These are phyloP conservation scores for Ptychodera flava DNA, from an alignment of 35 echinoderm and acorn worm genomes.

Conservation along the genomic window DNA sequence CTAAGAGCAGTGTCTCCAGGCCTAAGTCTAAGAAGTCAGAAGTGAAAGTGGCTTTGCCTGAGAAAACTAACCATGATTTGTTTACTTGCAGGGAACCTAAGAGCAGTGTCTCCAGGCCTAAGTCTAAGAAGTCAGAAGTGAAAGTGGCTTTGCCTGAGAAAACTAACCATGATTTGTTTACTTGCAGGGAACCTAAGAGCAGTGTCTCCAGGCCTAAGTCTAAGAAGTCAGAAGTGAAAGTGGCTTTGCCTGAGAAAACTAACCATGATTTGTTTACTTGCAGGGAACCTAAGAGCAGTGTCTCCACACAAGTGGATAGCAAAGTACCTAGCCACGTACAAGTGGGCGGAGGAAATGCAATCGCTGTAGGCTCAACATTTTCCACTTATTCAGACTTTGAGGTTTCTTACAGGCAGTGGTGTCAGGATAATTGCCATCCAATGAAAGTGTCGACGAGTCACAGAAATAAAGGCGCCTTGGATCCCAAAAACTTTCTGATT, in stretches of 20 bases:
- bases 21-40: not conserved
- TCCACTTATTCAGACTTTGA: not conserved
- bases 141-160: no score
- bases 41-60: not conserved
- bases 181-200: no score
- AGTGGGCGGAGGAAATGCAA: not conserved
- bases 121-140: no score
- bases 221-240: no score
- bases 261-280: not conserved
- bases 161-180: no score
- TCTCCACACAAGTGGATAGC: not conserved
- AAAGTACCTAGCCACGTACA: not conserved
- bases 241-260: not conserved
- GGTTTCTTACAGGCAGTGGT: not conserved
- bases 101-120: no score
- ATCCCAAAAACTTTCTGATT: not conserved
- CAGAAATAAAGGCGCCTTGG: not conserved
- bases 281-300: not conserved
- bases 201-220: no score
- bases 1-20: no score
- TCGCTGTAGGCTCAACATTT: not conserved
- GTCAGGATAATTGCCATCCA: not conserved
- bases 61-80: no score
- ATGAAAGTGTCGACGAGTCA: not conserved
- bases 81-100: no score